Conservation (phyloP, 2,797 vertebrate genomes). For the Pantherophis alleghaniensis region DNA sequence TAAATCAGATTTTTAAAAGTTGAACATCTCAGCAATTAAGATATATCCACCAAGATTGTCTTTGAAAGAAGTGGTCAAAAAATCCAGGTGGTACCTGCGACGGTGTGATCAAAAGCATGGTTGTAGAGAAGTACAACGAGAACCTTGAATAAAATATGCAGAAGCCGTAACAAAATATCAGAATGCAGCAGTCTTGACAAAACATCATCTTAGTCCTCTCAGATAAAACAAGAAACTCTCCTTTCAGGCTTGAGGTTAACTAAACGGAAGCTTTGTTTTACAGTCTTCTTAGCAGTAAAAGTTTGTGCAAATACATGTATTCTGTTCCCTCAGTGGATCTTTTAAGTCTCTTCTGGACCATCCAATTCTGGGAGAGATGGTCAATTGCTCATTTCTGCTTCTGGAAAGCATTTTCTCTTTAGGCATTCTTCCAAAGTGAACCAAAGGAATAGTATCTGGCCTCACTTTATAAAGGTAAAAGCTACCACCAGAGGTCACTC, state of each 20-base stretch:
- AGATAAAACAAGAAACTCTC: not conserved
- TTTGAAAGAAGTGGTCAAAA: not conserved
- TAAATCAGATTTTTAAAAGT: too few species aligned
- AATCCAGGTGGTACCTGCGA: not conserved
- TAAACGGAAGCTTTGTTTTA: not conserved
- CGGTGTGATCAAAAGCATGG: not conserved
- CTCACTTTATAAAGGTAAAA: not conserved
- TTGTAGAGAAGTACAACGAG: not conserved
- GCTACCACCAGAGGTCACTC: conserved; percentile 8
- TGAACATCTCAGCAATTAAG: not conserved
- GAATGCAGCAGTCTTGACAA: not conserved
- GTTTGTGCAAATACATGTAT: not conserved
- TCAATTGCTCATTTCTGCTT: not conserved
- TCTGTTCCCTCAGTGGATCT: not conserved
- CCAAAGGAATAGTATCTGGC: not conserved
- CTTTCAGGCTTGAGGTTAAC: not conserved
- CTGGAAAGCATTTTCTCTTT: not conserved
- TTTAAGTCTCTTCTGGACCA: not conserved
- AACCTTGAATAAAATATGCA: not conserved
- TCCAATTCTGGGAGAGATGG: not conserved
- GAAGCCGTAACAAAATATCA: not conserved
- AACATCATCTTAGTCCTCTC: not conserved
- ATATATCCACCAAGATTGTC: not conserved
- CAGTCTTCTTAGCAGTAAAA: not conserved
- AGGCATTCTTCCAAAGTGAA: not conserved